Percentiles rank a stretch among this genome's conserved stretches.
These are phyloP conservation scores for Cryptotermes secundus DNA, from an alignment of 1,140 invertebrate genomes.

Conservation along the genomic window DNA sequence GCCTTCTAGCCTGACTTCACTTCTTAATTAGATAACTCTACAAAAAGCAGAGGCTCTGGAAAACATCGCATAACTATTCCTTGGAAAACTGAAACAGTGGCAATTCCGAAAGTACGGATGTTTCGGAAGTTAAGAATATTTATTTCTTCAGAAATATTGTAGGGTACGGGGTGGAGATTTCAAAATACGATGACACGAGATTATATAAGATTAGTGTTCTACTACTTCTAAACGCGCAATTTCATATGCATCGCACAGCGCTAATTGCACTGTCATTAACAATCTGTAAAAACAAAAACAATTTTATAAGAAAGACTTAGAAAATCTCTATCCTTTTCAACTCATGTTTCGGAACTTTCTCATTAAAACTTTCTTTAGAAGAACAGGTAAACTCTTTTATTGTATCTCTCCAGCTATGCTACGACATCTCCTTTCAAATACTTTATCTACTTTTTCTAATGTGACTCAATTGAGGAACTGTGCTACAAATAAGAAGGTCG, in stretches of 20 bases:
- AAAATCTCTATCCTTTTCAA: background rate
- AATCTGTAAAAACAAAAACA: background rate
- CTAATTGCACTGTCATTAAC: background rate
- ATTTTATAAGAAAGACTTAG: background rate
- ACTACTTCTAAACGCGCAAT: background rate
- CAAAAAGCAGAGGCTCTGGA: background rate
- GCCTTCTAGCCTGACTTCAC: constrained; percentile 21
- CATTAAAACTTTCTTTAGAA: too few species aligned
- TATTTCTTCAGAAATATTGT: background rate
- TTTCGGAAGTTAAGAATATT: background rate
- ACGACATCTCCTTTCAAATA: too few species aligned
- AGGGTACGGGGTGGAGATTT: too few species aligned
- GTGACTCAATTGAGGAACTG: too few species aligned
- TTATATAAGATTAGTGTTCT: too few species aligned
- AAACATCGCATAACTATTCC: background rate
- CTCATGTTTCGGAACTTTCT: background rate
- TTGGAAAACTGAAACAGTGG: constrained; percentile 1
- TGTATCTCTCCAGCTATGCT: too few species aligned
- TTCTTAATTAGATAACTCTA: constrained; percentile 28
- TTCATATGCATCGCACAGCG: background rate
- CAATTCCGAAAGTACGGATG: background rate
- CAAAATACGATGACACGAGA: too few species aligned
- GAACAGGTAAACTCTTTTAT: too few species aligned
- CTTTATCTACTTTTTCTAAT: too few species aligned
- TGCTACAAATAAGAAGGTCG: too few species aligned